phyloP scores from a whole-genome alignment of 2,113 vertebrate genomes.

The Epinephelus moara region DNA sequence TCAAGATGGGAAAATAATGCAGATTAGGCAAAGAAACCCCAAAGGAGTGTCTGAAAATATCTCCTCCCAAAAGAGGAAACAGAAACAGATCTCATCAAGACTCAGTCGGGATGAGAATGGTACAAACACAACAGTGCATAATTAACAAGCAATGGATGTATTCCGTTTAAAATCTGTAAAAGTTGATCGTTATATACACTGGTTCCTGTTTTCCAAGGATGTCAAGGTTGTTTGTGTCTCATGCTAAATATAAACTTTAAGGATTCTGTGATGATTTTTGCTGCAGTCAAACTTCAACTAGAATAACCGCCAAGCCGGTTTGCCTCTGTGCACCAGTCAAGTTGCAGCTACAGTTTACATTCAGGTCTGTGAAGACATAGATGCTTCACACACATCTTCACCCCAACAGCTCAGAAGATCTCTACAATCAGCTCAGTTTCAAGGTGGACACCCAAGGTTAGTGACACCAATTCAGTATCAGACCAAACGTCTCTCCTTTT shows the following conservation, averaged over 20 bases:
- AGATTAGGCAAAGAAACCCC: conserved; percentile 22
- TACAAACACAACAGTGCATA: not conserved
- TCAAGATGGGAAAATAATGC: not conserved
- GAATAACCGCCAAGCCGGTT: not conserved
- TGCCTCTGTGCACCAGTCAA: no score
- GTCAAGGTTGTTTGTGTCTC: not conserved
- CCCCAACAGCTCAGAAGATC: no score
- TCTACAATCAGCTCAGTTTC: no score
- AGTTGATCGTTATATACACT: not conserved
- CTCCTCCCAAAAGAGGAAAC: not conserved
- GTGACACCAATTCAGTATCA: no score
- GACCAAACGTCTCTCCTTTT: no score
- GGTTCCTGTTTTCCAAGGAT: no score
- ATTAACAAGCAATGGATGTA: not conserved
- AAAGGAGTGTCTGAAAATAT: conserved; percentile 35
- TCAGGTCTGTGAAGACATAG: no score
- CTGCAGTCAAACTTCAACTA: not conserved
- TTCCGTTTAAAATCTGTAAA: not conserved
- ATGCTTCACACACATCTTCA: no score
- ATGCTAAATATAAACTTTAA: not conserved
- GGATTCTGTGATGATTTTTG: not conserved
- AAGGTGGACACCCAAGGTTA: no score
- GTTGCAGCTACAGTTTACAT: no score
- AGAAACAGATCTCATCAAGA: not conserved
- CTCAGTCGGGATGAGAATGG: not conserved